Evolutionary conservation across 2,888 invertebrate species (phyloP).

Genomic region (Dynastes maya): DNA sequence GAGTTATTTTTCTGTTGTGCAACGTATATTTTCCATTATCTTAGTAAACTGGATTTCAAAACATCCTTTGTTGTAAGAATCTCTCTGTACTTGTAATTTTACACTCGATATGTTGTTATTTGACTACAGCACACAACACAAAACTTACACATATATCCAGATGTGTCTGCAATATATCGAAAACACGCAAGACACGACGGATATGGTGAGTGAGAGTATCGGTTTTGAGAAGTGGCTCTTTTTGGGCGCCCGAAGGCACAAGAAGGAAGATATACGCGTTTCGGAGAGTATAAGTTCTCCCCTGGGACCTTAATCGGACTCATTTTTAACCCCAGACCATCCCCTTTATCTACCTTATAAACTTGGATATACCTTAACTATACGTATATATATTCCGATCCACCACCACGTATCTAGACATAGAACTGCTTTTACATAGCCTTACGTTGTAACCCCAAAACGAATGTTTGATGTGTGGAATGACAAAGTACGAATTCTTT

Average conservation of each 20-base stretch:
- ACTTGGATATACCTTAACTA: constrained; percentile 55
- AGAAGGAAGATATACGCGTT: constrained; percentile 61
- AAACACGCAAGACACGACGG: background rate
- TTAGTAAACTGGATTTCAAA: no score
- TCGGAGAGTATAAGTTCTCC: constrained; percentile 63
- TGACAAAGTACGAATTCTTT: background rate
- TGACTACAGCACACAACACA: no score
- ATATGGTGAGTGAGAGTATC: constrained; percentile 20
- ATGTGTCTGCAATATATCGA: no score
- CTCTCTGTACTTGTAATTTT: no score
- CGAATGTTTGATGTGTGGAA: background rate
- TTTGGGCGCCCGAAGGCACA: constrained; percentile 52
- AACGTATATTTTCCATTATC: no score
- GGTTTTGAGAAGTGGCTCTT: constrained; percentile 56
- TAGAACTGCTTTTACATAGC: constrained; percentile 29
- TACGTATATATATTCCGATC: constrained; percentile 32
- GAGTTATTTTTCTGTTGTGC: no score
- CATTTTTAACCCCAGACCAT: constrained; percentile 63
- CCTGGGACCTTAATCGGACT: constrained; percentile 63
- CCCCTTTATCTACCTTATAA: constrained; percentile 59
- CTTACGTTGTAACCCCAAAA: background rate
- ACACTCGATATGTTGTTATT: no score
- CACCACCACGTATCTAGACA: constrained; percentile 9
- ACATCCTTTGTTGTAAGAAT: no score
- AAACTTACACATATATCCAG: no score